A percentile compares a stretch with the other conserved stretches of the same genome.
Evolutionary conservation across 2,888 invertebrate genomes (phyloP).

Genomic region (Lasioglossum vierecki): DNA sequence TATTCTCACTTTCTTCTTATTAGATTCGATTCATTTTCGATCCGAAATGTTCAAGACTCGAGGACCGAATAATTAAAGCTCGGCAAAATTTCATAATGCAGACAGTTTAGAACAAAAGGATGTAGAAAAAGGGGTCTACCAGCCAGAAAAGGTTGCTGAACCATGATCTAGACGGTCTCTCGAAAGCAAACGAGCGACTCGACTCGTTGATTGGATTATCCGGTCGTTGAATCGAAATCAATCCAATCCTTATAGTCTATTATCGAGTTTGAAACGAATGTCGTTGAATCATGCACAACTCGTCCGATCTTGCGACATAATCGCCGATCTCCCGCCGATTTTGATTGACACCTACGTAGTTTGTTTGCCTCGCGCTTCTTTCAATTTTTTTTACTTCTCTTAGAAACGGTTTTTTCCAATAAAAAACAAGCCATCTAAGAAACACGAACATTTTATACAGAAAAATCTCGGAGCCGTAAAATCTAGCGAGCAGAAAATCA

Average conservation of each 20-base stretch:
- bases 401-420: background rate
- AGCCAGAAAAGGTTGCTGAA: background rate
- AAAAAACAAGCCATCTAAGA: no score
- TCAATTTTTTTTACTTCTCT: background rate
- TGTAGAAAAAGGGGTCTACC: background rate
- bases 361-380: background rate
- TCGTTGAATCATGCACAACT: constrained; percentile 36
- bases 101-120: background rate
- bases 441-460: no score
- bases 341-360: constrained; percentile 16
- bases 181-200: constrained; percentile 29
- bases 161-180: background rate
- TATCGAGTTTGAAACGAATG: background rate
- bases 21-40: background rate
- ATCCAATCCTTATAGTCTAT: background rate
- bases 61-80: background rate
- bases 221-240: constrained; percentile 29
- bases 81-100: background rate
- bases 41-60: background rate
- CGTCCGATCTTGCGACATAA: constrained; percentile 16
- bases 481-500: background rate
- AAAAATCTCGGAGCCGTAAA: background rate
- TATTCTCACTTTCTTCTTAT: background rate
- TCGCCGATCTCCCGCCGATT: constrained; percentile 2
- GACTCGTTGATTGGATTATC: constrained; percentile 48